phyloP scores from a whole-genome alignment of 2,888 invertebrate species.

The Coenonympha glycerion region DNA sequence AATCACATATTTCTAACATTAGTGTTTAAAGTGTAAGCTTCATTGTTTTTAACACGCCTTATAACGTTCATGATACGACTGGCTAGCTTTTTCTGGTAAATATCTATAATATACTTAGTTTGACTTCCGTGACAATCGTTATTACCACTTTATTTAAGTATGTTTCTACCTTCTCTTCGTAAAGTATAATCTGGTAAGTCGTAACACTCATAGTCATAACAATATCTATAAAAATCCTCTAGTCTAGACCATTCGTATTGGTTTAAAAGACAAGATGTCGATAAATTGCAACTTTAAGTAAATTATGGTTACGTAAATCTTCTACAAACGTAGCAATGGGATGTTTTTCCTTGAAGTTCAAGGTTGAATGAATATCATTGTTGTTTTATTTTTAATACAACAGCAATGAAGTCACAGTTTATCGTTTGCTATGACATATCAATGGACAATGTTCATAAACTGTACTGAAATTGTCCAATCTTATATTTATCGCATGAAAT shows the following conservation, averaged over 20 bases:
- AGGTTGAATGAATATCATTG: slow-evolving; percentile 13
- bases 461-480: neutral
- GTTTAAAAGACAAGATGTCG: neutral
- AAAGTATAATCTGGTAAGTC: no score
- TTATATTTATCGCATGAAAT: neutral
- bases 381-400: neutral
- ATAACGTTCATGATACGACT: no score
- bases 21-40: no score
- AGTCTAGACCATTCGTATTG: slow-evolving; percentile 9
- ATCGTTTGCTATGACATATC: neutral
- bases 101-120: no score
- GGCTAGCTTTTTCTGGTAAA: no score
- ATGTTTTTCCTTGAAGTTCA: slow-evolving; percentile 23
- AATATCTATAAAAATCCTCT: no score
- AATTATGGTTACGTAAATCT: slow-evolving; percentile 15
- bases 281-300: slow-evolving; percentile 12
- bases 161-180: no score
- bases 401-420: neutral
- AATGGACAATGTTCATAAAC: neutral
- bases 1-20: no score
- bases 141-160: no score
- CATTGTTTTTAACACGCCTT: no score
- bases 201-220: no score
- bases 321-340: slow-evolving; percentile 9
- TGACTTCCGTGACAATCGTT: no score